These are phyloP conservation scores for Macquaria australasica DNA, from an alignment of 2,113 vertebrate genomes.

Conservation along the genomic window DNA sequence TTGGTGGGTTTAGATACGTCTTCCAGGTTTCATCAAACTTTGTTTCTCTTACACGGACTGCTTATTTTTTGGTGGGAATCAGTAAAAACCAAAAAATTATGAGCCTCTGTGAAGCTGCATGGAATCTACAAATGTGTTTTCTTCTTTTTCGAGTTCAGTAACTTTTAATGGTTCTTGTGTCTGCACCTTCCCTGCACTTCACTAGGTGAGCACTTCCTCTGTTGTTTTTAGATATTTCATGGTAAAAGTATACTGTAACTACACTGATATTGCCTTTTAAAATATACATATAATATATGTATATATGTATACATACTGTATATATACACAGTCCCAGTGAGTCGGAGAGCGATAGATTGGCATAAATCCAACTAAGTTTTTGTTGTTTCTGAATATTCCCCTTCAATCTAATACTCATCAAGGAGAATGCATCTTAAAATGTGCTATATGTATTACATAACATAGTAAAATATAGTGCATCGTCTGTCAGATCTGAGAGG, in stretches of 20 bases:
- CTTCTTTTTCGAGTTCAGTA: background rate
- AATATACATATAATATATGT: too few species aligned
- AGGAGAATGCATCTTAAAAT: background rate
- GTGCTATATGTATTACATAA: background rate
- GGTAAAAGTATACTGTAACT: background rate
- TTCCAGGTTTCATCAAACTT: background rate
- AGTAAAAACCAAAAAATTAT: background rate
- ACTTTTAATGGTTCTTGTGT: background rate
- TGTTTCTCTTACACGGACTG: background rate
- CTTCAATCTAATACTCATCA: background rate
- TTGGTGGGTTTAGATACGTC: background rate
- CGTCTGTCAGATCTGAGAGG: background rate
- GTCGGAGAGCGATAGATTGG: background rate
- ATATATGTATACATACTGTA: too few species aligned
- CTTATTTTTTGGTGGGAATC: background rate
- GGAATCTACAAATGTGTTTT: too few species aligned
- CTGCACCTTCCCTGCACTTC: background rate
- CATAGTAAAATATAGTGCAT: background rate
- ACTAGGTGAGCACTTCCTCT: background rate
- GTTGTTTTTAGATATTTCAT: background rate
- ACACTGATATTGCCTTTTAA: background rate
- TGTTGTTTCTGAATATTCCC: background rate
- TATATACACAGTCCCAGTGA: background rate
- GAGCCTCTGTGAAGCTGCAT: background rate
- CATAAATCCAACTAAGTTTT: background rate